Base-by-base conservation (phyloP, 23 tunicate genomes). In the Botrylloides violaceus region DNA sequence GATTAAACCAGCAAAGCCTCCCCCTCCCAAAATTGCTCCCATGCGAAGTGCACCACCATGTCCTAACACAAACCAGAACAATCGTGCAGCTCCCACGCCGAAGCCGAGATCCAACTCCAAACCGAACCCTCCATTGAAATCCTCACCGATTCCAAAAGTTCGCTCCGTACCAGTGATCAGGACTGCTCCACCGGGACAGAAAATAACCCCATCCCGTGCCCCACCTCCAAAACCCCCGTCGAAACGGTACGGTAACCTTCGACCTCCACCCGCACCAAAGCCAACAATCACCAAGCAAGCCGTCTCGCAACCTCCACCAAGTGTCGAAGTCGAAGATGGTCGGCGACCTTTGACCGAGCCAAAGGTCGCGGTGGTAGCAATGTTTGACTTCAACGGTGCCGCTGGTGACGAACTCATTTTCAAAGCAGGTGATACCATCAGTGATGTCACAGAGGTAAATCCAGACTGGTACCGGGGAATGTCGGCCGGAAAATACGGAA, bases 381-480 rank as follows among this genome's bases (percentile, higher is more conserved):
- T 61, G 25, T 76, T 57, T 36, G 95, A 87, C 62, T 80, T 87
- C 49, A 31, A 32, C 2, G 79, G 72, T n/a, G 21, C 43, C 21
- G 57, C 57, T 53, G 81, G 30, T 2, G 63, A 87, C 43, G 95
- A 87, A 76, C 60, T 87, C 3, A 30, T 65, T 12, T 61, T 76
- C 28, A 80, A 64, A 70, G 82, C 75, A 26, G 86, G 85, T 19
- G 82, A 80, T 34, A 38, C 43, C 26, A 57, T 87, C 33, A 70
- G 62, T 55, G 38, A 79, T 39, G 26, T 87, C 2, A 29, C 53
- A 9, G 25, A 37, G 37, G 77, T 74, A 15, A 56, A 85, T 49
- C 23, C 38, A 22, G 84, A 85, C 32, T 85, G 94, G 94, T 22
- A 64, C 24, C 79, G 66, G 37, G 94, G 80, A 15, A 65, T 36